These are phyloP conservation scores for Chamaetylas fuelleborni DNA, from an alignment of 2,113 vertebrate genomes.

Conservation along the genomic window DNA sequence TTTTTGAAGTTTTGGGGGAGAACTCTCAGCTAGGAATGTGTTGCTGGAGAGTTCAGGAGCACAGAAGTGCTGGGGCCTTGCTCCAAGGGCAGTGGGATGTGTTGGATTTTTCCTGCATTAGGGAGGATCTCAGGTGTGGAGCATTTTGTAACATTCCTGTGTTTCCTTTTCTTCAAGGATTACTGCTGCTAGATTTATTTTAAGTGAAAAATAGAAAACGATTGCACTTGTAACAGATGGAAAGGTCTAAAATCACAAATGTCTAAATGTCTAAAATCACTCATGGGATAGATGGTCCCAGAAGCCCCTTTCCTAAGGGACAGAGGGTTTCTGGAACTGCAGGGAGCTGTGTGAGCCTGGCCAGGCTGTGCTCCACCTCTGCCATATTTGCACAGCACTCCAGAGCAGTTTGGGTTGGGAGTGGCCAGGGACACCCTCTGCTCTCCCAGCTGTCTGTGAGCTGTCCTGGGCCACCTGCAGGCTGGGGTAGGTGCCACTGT, in stretches of 20 bases:
- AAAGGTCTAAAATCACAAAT: background rate
- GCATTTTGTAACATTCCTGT: background rate
- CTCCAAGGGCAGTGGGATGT: background rate
- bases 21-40: accelerated
- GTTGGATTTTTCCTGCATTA: background rate
- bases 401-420: background rate
- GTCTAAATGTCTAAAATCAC: background rate
- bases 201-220: background rate
- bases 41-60: background rate
- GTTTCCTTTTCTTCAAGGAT: background rate
- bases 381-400: background rate
- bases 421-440: background rate
- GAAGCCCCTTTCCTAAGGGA: background rate
- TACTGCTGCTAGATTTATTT: background rate
- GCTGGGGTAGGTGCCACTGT: accelerated
- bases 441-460: accelerated
- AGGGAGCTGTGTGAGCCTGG: background rate
- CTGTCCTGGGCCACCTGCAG: accelerated
- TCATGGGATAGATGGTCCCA: background rate
- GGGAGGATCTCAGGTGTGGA: background rate
- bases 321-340: background rate
- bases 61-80: background rate
- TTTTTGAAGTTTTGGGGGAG: background rate
- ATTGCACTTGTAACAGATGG: background rate
- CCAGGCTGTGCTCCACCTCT: accelerated